Base-by-base conservation (phyloP, 2,888 invertebrate genomes). In the Arctia plantaginis region DNA sequence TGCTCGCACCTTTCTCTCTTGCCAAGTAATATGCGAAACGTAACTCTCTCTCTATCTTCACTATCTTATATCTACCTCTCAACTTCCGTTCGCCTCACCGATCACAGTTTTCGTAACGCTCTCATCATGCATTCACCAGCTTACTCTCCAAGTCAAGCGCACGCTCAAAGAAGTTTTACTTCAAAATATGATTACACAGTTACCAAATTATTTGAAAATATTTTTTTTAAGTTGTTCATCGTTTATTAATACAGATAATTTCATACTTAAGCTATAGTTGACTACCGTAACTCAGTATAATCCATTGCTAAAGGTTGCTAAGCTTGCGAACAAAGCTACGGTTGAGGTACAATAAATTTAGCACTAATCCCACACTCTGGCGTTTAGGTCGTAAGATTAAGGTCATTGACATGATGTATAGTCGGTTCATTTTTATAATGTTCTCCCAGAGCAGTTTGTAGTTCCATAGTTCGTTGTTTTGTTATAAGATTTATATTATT, bases 381-480 rank as follows among this genome's bases (percentile, higher is more conserved):
- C 87, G 82, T 83, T 83, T 82, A 89, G 89, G 87, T 88, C 88
- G 87, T 88, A 86, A 88, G 86, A 90, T 90, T 89, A 88, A 85
- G 59, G 75, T 72, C 77, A 81, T 74, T 72, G 79, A 83, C 85
- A 85, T 89, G 88, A 89, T 82, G 79, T 85, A 88, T 84, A 72
- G 82, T 77, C 74, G 71, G 74, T 81, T 80, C 73, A 79, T 79
- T 83, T 86, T 86, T 87, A 85, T 85, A 83, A 79, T 80, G 77
- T 82, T 73, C 30, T 62, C 74, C 51, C 67, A 65, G 69, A 80
- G 67, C 41, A 73, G 55, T 77, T 41, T 23, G 72, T 33, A 39
- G 55, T 67, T 66, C 62, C 64, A 10, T 7, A 64, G 44, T 73
- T 68, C 3, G 6, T 30, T 69, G 12, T 27, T 35, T 33, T 73